Evolutionary conservation across 2,113 vertebrate species (phyloP).

Genomic region (Pseudorasbora parva): DNA sequence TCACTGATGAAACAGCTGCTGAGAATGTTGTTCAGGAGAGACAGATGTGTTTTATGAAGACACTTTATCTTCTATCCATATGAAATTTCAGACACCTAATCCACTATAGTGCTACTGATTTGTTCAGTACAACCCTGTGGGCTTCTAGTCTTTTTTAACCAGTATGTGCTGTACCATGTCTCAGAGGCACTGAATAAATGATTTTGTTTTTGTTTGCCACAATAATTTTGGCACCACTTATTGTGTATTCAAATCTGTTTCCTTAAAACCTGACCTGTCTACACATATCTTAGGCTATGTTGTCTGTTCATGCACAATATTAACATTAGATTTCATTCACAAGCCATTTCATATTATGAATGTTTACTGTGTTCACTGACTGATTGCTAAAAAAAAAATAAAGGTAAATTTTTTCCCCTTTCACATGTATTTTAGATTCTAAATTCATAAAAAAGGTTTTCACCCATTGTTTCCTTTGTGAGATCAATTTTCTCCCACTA

Average conservation of each 20-base stretch:
- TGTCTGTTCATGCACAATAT: slow-evolving; percentile 33
- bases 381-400: slow-evolving; percentile 15
- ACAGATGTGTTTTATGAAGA: slow-evolving; percentile 48
- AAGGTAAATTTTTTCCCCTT: neutral
- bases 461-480: neutral
- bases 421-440: neutral
- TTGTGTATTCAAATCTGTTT: slow-evolving; percentile 12
- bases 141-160: slow-evolving; percentile 60
- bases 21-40: slow-evolving; percentile 27
- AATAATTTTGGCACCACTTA: neutral
- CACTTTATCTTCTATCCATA: slow-evolving; percentile 39
- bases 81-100: slow-evolving; percentile 61
- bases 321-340: slow-evolving; percentile 15
- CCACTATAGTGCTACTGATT: slow-evolving; percentile 59
- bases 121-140: slow-evolving; percentile 62
- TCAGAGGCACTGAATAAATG: slow-evolving; percentile 80
- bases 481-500: neutral
- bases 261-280: slow-evolving; percentile 4
- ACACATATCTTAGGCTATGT: slow-evolving; percentile 1
- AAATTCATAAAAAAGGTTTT: neutral
- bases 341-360: slow-evolving; percentile 28
- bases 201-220: slow-evolving; percentile 59
- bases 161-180: slow-evolving; percentile 72
- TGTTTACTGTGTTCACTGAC: slow-evolving; percentile 28
- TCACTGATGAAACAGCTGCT: slow-evolving; percentile 57